A percentile compares a stretch with the other conserved stretches of the same genome.
Conservation (phyloP, 2,797 vertebrate species). For the Acropternis orthonyx region DNA sequence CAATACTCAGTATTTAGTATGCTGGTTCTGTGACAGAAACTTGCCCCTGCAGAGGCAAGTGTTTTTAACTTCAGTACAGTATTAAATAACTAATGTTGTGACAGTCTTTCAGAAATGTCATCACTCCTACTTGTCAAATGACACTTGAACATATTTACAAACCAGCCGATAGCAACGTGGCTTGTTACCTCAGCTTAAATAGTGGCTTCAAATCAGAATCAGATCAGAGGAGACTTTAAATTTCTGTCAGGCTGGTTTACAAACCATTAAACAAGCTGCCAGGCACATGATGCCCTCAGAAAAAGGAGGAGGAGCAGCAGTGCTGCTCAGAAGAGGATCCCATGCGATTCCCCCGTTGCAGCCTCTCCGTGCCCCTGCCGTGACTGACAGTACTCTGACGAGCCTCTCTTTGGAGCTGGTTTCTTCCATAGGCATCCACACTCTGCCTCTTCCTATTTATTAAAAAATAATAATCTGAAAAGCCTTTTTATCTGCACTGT, state of each 20-base stretch:
- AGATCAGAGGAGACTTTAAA: not conserved
- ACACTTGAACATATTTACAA: not conserved
- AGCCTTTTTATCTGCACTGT: not conserved
- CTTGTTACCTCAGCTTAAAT: not conserved
- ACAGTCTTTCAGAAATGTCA: conserved; percentile 27
- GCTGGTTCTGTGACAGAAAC: not conserved
- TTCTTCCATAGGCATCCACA: conserved; percentile 2
- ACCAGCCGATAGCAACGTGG: not conserved
- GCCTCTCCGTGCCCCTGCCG: not conserved
- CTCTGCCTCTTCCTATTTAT: conserved; percentile 27
- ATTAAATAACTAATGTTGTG: conserved; percentile 22
- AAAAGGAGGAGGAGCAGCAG: not conserved
- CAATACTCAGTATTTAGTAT: not conserved
- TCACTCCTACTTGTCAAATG: not conserved
- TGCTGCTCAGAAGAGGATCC: not conserved
- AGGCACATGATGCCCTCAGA: not conserved
- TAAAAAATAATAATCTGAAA: conserved; percentile 27
- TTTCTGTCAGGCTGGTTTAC: not conserved
- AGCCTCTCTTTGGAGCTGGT: not conserved
- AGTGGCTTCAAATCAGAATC: not conserved
- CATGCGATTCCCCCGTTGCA: accelerated
- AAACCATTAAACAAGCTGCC: not conserved
- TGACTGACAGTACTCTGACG: not conserved
- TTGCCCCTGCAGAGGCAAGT: not conserved
- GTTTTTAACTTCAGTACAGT: conserved; percentile 10